phyloP scores from a whole-genome alignment of 1,140 invertebrate species.

The Leptopilina boulardi region DNA sequence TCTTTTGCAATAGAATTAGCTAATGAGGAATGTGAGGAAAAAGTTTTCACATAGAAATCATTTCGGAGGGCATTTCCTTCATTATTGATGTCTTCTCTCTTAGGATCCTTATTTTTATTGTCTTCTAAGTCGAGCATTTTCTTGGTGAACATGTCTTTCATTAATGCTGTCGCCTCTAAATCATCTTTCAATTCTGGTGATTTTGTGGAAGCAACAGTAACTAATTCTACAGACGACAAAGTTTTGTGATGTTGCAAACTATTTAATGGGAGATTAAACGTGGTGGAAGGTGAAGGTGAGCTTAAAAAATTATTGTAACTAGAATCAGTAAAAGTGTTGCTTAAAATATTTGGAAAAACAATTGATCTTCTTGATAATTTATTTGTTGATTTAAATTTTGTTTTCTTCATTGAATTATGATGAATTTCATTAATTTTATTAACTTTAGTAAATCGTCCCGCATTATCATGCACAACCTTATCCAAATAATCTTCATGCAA shows the following conservation, averaged over 20 bases:
- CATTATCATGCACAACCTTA: conserved; percentile 62
- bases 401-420: background rate
- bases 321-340: background rate
- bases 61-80: background rate
- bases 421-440: background rate
- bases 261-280: background rate
- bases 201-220: background rate
- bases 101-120: background rate
- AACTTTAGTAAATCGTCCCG: background rate
- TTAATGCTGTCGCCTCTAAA: background rate
- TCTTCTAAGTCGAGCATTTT: background rate
- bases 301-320: background rate
- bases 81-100: background rate
- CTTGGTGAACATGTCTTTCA: background rate
- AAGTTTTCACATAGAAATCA: no score
- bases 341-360: background rate
- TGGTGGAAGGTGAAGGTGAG: background rate
- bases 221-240: background rate
- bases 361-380: background rate
- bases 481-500: conserved; percentile 55
- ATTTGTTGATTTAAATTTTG: background rate
- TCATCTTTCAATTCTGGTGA: background rate
- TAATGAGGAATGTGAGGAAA: background rate
- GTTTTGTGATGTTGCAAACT: background rate
- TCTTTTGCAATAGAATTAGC: background rate